Evolutionary conservation across 2,113 vertebrate genomes (phyloP).

Genomic region (Polypterus senegalus): DNA sequence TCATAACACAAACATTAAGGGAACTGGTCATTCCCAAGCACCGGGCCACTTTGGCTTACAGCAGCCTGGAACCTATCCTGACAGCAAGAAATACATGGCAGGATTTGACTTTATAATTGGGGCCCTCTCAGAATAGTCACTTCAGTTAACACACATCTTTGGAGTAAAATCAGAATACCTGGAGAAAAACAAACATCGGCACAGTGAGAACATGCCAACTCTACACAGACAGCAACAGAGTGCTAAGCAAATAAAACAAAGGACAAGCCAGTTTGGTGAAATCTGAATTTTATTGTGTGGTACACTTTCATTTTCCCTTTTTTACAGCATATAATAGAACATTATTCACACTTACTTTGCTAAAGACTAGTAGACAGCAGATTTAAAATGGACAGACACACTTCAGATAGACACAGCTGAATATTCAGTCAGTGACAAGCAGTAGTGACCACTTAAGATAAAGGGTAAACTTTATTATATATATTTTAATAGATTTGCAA

Average conservation of each 20-base stretch:
- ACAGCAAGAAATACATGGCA: too few species aligned
- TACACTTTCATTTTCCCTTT: slow-evolving; percentile 58
- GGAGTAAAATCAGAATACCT: too few species aligned
- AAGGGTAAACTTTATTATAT: slow-evolving; percentile 37
- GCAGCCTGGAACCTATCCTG: too few species aligned
- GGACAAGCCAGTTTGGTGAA: slow-evolving; percentile 50
- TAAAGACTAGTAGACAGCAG: slow-evolving; percentile 79
- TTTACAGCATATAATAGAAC: slow-evolving; percentile 73
- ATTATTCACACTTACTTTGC: slow-evolving; percentile 73
- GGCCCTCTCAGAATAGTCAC: too few species aligned
- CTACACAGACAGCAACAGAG: background rate
- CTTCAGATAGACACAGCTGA: slow-evolving; percentile 66
- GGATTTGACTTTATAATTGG: too few species aligned
- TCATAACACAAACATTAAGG: too few species aligned
- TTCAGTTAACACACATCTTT: too few species aligned
- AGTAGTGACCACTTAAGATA: slow-evolving; percentile 44
- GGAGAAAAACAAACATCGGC: too few species aligned
- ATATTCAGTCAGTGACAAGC: slow-evolving; percentile 62
- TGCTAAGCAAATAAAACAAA: slow-evolving; percentile 6
- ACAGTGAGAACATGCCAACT: too few species aligned
- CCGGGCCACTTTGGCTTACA: too few species aligned
- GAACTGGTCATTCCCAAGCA: too few species aligned
- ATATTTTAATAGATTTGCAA: slow-evolving; percentile 10
- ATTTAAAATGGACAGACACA: slow-evolving; percentile 67
- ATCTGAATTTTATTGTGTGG: slow-evolving; percentile 66